Evolutionary conservation across 2,888 invertebrate genomes (phyloP), one percentile per base, ranked within the genome.

Genomic region (Polyommatus iphigenia): DNA sequence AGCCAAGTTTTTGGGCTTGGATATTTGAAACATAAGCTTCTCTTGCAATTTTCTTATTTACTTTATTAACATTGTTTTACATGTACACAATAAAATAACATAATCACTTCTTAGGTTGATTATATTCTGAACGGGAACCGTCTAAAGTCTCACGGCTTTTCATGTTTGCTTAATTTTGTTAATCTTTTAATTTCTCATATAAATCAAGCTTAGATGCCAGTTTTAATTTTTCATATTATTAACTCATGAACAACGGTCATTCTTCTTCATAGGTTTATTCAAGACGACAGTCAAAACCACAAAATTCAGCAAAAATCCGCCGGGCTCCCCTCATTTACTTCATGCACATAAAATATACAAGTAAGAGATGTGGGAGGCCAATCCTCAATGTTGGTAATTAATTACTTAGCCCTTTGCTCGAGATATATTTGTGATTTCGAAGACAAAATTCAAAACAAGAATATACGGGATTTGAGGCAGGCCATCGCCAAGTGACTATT

Each of bases 321-420:
- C 92, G 84, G 91, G 91, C 86, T 89, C 93, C 86, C 91, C 93
- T 85, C 92, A 92, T 87, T 92, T 93, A 90, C 92, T 93, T 87
- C 93, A 92, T 88, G 89, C 91, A 88, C 92, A 91, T 89, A 92
- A 91, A 90, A 90, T 92, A 87, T 88, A 88, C 90, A 92, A 92
- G 89, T 92, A 92, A 90, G 89, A 89, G 84, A 85, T 84, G 83
- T 83, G 81, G 85, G 85, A 85, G 78, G 81, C 82, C 83, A 85
- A 84, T 83, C 87, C 85, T 85, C 85, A 84, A 78, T 79, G 86
- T 87, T 85, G 85, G n/a, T n/a, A n/a, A n/a, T 86, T 86, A 86
- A 85, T 84, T 85, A 82, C 82, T 82, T 82, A 82, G 83, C 81
- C 18, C 18, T 54, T 54, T 54, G 18, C 18, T 18, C 54, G 18